phyloP scores from a whole-genome alignment of 2,888 invertebrate genomes.

The Sipha maydis region DNA sequence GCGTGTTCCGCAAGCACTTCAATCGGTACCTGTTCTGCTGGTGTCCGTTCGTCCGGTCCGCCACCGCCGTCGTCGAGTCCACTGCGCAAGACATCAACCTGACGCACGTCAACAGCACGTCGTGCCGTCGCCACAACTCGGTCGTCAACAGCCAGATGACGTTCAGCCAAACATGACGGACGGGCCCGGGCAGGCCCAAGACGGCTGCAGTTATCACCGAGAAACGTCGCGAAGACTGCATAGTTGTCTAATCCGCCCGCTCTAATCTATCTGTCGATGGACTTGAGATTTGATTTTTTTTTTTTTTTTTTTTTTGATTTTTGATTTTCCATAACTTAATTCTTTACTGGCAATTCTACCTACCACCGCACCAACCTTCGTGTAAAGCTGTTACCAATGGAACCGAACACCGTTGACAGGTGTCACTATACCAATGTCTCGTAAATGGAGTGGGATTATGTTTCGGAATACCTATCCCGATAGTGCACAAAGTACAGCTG shows the following conservation, averaged over 20 bases:
- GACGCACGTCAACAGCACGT: conserved; percentile 63
- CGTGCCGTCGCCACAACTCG: conserved; percentile 64
- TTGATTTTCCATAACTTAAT: too few species aligned
- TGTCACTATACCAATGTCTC: too few species aligned
- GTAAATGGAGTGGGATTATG: too few species aligned
- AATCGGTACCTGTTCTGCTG: conserved; percentile 90
- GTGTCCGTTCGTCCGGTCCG: conserved; percentile 63
- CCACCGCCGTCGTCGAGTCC: conserved; percentile 59
- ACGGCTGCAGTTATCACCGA: conserved; percentile 29
- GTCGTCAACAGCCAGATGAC: conserved; percentile 65
- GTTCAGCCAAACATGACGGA: conserved; percentile 64
- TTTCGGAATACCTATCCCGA: too few species aligned
- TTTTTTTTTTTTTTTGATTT: too few species aligned
- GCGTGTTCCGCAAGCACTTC: conserved; percentile 79
- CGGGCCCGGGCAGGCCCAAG: conserved; percentile 52
- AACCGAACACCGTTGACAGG: too few species aligned
- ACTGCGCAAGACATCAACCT: conserved; percentile 60
- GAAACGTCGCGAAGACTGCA: conserved; percentile 26
- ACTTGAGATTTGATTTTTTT: too few species aligned
- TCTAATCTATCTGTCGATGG: not conserved
- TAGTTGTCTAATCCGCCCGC: conserved; percentile 23
- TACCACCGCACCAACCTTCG: too few species aligned
- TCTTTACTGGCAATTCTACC: too few species aligned
- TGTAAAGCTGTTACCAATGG: too few species aligned
- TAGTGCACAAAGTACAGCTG: too few species aligned